Evolutionary conservation across 2,888 invertebrate genomes (phyloP).

Genomic region (Seladonia tumulorum): DNA sequence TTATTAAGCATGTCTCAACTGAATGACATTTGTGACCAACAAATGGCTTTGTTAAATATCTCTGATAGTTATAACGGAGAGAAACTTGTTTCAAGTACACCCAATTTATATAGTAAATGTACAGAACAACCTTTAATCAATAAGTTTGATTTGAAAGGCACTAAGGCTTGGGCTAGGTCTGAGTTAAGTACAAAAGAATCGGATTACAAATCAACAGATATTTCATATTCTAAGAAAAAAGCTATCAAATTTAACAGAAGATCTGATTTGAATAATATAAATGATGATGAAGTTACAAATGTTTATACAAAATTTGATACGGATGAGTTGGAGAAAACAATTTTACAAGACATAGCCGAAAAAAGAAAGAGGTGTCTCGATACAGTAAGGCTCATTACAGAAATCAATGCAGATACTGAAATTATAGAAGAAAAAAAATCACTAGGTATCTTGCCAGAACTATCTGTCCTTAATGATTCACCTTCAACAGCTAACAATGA

Average conservation of each 20-base stretch:
- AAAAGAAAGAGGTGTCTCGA: conserved; percentile 80
- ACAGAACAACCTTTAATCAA: neutral
- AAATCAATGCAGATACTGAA: conserved; percentile 73
- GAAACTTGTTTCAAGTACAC: neutral
- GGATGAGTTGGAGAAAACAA: conserved; percentile 70
- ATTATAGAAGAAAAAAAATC: conserved; percentile 51
- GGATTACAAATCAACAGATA: conserved; percentile 1
- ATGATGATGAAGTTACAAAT: conserved; percentile 10
- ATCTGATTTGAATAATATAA: neutral
- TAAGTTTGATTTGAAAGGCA: neutral
- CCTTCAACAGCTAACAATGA: conserved; percentile 27
- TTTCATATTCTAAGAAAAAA: conserved; percentile 41
- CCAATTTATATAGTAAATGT: neutral
- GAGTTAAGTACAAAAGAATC: neutral
- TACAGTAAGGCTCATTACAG: conserved; percentile 76
- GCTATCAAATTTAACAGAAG: conserved; percentile 16
- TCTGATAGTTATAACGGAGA: neutral
- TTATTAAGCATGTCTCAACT: conserved; percentile 64
- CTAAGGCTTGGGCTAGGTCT: neutral
- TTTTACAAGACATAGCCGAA: conserved; percentile 75
- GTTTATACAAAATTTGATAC: conserved; percentile 44
- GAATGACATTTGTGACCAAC: conserved; percentile 71
- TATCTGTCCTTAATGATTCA: conserved; percentile 37
- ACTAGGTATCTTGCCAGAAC: conserved; percentile 47
- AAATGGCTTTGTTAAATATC: conserved; percentile 72